Conservation (phyloP, 2,113 vertebrate species). For the Nanorana parkeri region DNA sequence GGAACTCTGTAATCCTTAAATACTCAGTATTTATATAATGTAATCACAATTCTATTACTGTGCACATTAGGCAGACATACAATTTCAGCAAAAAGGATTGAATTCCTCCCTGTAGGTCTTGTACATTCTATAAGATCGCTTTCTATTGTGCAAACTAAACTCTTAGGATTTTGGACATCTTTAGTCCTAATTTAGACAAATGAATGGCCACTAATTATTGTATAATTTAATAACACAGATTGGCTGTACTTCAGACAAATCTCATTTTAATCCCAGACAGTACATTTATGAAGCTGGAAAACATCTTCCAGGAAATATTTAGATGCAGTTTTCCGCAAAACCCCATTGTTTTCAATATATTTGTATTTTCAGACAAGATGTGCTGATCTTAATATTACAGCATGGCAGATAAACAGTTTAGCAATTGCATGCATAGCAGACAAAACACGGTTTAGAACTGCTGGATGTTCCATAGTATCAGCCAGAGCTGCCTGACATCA, state of each 20-base stretch:
- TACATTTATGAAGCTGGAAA: neutral
- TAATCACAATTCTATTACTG: neutral
- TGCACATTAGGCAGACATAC: neutral
- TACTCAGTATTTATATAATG: too few species aligned
- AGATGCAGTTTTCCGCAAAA: neutral
- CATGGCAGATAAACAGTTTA: neutral
- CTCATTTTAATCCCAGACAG: neutral
- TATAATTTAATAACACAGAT: neutral
- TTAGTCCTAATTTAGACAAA: neutral
- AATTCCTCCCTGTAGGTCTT: neutral
- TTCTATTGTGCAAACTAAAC: neutral
- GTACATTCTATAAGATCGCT: neutral
- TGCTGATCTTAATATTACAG: neutral
- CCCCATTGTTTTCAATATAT: neutral
- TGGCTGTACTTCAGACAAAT: neutral
- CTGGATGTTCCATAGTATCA: neutral
- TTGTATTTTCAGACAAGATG: neutral
- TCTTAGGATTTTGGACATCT: neutral
- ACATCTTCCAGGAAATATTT: neutral
- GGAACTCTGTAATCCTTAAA: too few species aligned
- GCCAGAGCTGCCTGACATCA: neutral
- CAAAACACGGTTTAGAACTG: neutral
- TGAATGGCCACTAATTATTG: neutral
- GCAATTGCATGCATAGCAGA: neutral
- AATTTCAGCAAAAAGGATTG: neutral